phyloP scores from a whole-genome alignment of 2,888 invertebrate genomes.

The Hyppa rectilinea region DNA sequence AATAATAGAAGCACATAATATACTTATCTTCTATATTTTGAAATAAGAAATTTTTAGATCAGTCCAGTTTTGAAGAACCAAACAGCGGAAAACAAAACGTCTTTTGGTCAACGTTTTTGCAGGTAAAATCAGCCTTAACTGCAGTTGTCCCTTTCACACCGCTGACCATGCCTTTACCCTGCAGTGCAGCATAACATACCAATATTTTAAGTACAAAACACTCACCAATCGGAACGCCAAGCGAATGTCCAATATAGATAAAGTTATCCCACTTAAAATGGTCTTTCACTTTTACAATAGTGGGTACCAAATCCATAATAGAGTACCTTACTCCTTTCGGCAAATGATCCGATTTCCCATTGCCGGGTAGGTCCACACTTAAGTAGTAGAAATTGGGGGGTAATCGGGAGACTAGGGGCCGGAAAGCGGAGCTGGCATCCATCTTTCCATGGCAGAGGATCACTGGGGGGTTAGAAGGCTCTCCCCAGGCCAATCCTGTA shows the following conservation, averaged over 20 bases:
- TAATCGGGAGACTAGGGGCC: constrained; percentile 88
- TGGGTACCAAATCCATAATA: constrained; percentile 74
- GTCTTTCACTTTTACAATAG: constrained; percentile 70
- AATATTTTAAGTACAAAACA: background rate
- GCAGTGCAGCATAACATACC: too few species aligned
- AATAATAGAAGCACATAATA: too few species aligned
- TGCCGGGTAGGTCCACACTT: constrained; percentile 90
- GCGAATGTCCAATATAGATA: constrained; percentile 81
- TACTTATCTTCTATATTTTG: too few species aligned
- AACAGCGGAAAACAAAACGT: too few species aligned
- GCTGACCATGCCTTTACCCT: too few species aligned
- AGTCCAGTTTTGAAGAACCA: too few species aligned
- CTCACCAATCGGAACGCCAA: constrained; percentile 80
- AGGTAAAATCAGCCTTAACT: too few species aligned
- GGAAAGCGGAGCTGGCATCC: constrained; percentile 91
- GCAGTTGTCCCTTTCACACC: too few species aligned
- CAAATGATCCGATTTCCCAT: constrained; percentile 90
- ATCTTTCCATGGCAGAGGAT: constrained; percentile 91
- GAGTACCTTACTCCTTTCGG: constrained; percentile 79
- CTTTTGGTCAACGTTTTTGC: too few species aligned
- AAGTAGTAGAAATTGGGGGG: constrained; percentile 83
- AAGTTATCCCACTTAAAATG: constrained; percentile 81
- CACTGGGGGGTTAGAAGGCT: constrained; percentile 85
- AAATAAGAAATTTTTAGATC: too few species aligned
- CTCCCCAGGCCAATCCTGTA: constrained; percentile 91